These are phyloP conservation scores for Amphiprion clarkii DNA, from an alignment of 2,797 vertebrate species.

Conservation along the genomic window DNA sequence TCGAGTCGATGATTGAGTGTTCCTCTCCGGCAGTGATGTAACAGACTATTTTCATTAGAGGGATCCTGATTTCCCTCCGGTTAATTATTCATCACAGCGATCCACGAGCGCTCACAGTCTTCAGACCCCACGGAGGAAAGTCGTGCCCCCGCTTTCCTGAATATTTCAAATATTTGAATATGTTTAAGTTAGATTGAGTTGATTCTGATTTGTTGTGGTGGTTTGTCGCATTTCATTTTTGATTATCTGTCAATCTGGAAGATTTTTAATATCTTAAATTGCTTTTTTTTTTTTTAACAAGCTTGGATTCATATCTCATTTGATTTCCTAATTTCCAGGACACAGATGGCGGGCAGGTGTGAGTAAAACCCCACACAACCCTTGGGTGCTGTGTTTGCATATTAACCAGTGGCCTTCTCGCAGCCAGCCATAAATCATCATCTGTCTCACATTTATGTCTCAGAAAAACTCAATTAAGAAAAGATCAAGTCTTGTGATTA, in stretches of 20 bases:
- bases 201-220: slow-evolving; percentile 21
- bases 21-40: slow-evolving; percentile 41
- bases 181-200: slow-evolving; percentile 2
- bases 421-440: slow-evolving; percentile 36
- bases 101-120: slow-evolving; percentile 33
- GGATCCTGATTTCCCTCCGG: slow-evolving; percentile 49
- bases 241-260: slow-evolving; percentile 1
- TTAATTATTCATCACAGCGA: slow-evolving; percentile 70
- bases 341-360: slow-evolving; percentile 32
- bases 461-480: slow-evolving; percentile 16
- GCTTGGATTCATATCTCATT: slow-evolving; percentile 14
- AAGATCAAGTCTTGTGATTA: slow-evolving; percentile 10
- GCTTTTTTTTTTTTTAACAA: background rate
- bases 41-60: slow-evolving; percentile 51
- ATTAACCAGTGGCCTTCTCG: slow-evolving; percentile 34
- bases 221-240: slow-evolving; percentile 39
- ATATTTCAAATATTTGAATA: slow-evolving; percentile 44
- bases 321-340: slow-evolving; percentile 10
- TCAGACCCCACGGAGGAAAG: slow-evolving; percentile 33
- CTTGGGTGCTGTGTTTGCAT: slow-evolving; percentile 35
- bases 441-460: background rate
- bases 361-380: background rate
- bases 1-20: slow-evolving; percentile 38
- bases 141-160: slow-evolving; percentile 9
- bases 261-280: slow-evolving; percentile 32